Conservation (phyloP, 2,888 invertebrate species). For the Coenonympha glycerion region DNA sequence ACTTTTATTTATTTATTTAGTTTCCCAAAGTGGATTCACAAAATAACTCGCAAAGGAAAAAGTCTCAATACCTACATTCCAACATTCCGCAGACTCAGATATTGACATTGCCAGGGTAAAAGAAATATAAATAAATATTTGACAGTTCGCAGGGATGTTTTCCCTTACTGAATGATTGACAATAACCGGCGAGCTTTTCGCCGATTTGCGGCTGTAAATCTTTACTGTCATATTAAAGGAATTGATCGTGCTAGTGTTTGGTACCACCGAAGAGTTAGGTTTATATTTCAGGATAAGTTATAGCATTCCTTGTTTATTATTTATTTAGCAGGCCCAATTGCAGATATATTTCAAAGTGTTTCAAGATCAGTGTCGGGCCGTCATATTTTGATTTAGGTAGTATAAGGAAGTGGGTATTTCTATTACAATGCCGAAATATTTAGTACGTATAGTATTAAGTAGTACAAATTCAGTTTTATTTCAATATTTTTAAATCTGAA, state of each 20-base stretch:
- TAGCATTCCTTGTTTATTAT: slow-evolving; percentile 3
- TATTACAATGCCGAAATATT: too few species aligned
- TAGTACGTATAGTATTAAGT: too few species aligned
- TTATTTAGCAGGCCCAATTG: not conserved
- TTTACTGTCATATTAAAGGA: slow-evolving; percentile 26
- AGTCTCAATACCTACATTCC: slow-evolving; percentile 52
- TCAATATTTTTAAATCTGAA: too few species aligned
- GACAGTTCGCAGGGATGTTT: slow-evolving; percentile 51
- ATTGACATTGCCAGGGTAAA: slow-evolving; percentile 53
- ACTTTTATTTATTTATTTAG: slow-evolving; percentile 46
- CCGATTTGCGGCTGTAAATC: slow-evolving; percentile 35
- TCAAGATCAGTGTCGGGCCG: too few species aligned
- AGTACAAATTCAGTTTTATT: too few species aligned
- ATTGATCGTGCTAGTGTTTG: slow-evolving; percentile 20
- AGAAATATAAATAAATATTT: slow-evolving; percentile 48
- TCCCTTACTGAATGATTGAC: slow-evolving; percentile 50
- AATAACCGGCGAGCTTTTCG: slow-evolving; percentile 36
- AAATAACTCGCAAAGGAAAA: slow-evolving; percentile 46
- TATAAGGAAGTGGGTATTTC: too few species aligned
- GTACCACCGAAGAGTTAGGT: slow-evolving; percentile 15
- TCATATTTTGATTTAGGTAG: too few species aligned
- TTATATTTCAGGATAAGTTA: slow-evolving; percentile 16
- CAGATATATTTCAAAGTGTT: not conserved
- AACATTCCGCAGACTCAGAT: slow-evolving; percentile 42
- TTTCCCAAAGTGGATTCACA: slow-evolving; percentile 45